Conservation (phyloP, 2,888 invertebrate species). For the Phaonia tiefii region DNA sequence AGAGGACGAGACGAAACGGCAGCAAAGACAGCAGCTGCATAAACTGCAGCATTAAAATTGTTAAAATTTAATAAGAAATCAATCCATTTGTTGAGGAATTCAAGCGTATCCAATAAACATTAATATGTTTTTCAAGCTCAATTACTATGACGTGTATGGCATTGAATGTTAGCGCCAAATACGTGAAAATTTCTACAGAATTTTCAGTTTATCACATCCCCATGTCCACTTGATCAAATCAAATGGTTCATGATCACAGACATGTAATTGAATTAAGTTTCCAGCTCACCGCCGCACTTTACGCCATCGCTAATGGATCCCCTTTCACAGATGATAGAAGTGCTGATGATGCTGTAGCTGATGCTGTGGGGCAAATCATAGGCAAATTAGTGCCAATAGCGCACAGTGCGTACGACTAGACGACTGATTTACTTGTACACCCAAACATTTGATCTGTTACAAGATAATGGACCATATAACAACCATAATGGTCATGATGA, state of each 20-base stretch:
- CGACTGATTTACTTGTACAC: slow-evolving; percentile 24
- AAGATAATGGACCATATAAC: background rate
- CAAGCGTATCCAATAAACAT: slow-evolving; percentile 8
- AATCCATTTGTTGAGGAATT: slow-evolving; percentile 60
- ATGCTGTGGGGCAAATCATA: slow-evolving; percentile 15
- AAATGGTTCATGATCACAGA: slow-evolving; percentile 52
- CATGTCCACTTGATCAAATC: slow-evolving; percentile 27
- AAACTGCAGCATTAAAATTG: background rate
- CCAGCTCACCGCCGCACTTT: no score
- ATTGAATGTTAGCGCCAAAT: slow-evolving; percentile 66
- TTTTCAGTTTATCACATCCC: slow-evolving; percentile 35
- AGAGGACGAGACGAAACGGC: slow-evolving; percentile 6
- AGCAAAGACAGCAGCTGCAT: background rate
- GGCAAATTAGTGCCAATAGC: slow-evolving; percentile 9
- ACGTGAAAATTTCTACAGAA: slow-evolving; percentile 63
- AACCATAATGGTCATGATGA: background rate
- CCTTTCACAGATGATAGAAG: background rate
- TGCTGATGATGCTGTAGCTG: background rate
- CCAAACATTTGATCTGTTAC: slow-evolving; percentile 13
- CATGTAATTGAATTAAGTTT: slow-evolving; percentile 61
- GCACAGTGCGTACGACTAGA: background rate
- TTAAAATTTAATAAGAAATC: slow-evolving; percentile 59
- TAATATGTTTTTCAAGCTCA: slow-evolving; percentile 36
- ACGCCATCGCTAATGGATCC: no score
- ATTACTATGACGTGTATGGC: slow-evolving; percentile 59